Percentiles rank a stretch among this genome's conserved stretches.
phyloP scores from a whole-genome alignment of 2,888 invertebrate species.

The Napeogenes sylphis region DNA sequence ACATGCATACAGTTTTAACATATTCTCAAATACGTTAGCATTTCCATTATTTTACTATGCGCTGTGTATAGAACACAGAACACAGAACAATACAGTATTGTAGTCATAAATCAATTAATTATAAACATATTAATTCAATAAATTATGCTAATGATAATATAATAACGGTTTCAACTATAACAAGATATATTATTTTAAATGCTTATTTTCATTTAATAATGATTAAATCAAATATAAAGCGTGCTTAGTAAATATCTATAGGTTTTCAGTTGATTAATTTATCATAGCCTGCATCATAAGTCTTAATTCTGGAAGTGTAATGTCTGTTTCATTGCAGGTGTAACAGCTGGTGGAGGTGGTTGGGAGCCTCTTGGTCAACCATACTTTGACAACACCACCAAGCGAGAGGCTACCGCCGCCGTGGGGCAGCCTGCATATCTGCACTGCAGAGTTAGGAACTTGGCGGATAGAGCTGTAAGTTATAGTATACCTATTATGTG shows the following conservation, averaged over 20 bases:
- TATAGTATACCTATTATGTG: neutral
- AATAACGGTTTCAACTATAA: no score
- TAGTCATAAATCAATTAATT: neutral
- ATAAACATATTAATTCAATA: neutral
- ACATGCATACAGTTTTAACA: constrained; percentile 2
- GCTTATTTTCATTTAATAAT: no score
- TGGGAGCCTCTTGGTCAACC: constrained; percentile 89
- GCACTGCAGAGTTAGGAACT: constrained; percentile 90
- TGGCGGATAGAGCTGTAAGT: constrained; percentile 92
- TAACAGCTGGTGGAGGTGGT: constrained; percentile 74
- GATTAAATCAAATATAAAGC: no score
- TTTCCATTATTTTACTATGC: neutral
- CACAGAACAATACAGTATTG: neutral
- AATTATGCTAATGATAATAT: neutral
- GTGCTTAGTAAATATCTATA: no score
- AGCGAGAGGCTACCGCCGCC: constrained; percentile 89
- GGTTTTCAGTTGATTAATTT: no score
- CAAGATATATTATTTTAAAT: no score
- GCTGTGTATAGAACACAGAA: neutral
- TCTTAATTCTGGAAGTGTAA: no score
- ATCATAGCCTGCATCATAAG: no score
- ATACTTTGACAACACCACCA: constrained; percentile 92
- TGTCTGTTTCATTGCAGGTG: constrained; percentile 55
- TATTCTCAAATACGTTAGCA: neutral
- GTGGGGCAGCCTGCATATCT: constrained; percentile 92